Evolutionary conservation across 2,797 vertebrate species (phyloP), one percentile per base, ranked within the genome.

Genomic region (Artibeus lituratus): DNA sequence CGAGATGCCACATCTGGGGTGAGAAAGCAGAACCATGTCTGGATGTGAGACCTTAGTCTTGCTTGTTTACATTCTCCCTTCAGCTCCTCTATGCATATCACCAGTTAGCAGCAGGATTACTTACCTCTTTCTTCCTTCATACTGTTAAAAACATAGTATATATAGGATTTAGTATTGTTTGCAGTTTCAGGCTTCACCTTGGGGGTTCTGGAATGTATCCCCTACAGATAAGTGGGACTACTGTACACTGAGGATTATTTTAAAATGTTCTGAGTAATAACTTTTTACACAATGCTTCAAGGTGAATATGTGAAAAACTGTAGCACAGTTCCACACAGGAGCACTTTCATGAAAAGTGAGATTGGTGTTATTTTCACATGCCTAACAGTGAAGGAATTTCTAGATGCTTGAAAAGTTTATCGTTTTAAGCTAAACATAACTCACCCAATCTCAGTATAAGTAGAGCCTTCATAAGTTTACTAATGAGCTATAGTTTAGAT

Each of bases 221-320:
- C 82, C n/a, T 8, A 0, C 42, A 47, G 21, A 49, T 65, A 49
- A 16, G 32, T 44, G 19, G 42, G 59, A 35, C 42, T 83, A 49
- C 42, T 84, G 42, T 51, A 78, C 67, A 55, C 10, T 62, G 24
- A 90, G 22, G 22, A 6, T 39, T 88, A 72, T 73, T 94, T 21
- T 51, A 78, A 42, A 87, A 39, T 69, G 44, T 81, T 6, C 42
- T 70, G 39, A 57, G 87, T 87, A 39, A 39, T 74, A 86, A 59
- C 73, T 94, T 91, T 90, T 91, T 90, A 73, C 26, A 70, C n/a
- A 39, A 0, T 81, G 37, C 86, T 77, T 95, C 59, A 57, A 72
- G 85, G 24, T 90, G 37, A 82, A 83, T 97, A 86, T 16, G 51
- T 90, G 72, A 37, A 69, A 93, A 74, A 62, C n/a, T 86, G 1